phyloP scores from a whole-genome alignment of 2,888 invertebrate species.

The Cephus pygmeus region DNA sequence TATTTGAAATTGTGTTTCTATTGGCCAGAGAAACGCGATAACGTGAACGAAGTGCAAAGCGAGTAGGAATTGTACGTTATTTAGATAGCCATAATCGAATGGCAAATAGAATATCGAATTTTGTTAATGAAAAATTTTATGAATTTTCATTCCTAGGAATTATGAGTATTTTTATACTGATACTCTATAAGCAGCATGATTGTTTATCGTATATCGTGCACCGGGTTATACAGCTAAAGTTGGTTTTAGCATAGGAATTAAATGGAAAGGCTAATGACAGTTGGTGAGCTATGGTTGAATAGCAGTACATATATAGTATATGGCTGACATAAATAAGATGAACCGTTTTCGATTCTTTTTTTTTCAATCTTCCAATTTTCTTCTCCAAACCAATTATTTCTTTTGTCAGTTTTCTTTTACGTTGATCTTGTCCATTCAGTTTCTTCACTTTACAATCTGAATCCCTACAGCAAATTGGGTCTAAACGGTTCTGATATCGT shows the following conservation, averaged over 20 bases:
- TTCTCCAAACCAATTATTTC: background rate
- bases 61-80: background rate
- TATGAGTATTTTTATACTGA: background rate
- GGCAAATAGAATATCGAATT: background rate
- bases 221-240: no score
- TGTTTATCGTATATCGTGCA: background rate
- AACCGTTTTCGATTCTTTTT: no score
- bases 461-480: background rate
- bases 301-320: no score
- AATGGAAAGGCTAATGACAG: no score
- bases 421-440: background rate
- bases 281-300: no score
- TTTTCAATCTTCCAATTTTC: background rate
- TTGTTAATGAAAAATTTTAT: background rate
- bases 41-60: background rate
- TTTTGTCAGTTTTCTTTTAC: background rate
- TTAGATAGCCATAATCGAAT: background rate
- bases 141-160: background rate
- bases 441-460: background rate
- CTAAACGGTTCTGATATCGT: background rate
- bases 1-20: background rate
- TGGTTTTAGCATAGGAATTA: no score
- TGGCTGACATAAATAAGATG: no score
- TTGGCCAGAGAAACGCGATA: background rate
- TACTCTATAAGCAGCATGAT: background rate